Conservation (phyloP, 2,113 vertebrate species). For the Cacatua alba region DNA sequence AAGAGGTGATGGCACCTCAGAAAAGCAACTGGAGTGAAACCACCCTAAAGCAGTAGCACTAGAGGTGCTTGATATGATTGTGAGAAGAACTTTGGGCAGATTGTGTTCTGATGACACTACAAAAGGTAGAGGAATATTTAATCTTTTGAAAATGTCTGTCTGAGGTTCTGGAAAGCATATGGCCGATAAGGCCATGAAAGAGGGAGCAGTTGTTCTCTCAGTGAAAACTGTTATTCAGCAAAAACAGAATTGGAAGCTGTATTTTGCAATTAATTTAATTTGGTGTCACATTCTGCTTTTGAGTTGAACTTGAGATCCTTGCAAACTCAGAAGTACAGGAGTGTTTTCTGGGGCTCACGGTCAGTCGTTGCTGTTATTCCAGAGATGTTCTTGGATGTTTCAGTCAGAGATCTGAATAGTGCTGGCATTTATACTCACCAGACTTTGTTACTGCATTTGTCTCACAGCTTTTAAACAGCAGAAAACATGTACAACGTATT, state of each 20-base stretch:
- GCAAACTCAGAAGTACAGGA: not conserved
- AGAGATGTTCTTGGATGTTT: constrained; percentile 27
- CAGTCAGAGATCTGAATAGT: constrained; percentile 41
- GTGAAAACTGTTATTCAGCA: not conserved
- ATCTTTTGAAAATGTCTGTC: not conserved
- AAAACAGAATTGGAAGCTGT: not conserved
- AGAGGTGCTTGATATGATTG: not conserved
- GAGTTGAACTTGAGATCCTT: not conserved
- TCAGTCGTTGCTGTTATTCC: not conserved
- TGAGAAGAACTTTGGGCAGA: not conserved
- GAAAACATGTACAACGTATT: constrained; percentile 71
- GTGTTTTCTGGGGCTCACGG: not conserved
- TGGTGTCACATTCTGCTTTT: not conserved
- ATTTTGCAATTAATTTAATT: not conserved
- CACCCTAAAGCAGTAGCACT: not conserved
- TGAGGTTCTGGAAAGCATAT: not conserved
- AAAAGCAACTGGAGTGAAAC: rapidly evolving
- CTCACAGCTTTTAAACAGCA: constrained; percentile 75
- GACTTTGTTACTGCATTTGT: constrained; percentile 76
- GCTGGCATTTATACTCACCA: constrained; percentile 69
- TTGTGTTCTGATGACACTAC: not conserved
- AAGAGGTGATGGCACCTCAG: not conserved
- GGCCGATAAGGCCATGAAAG: not conserved
- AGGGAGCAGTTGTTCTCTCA: not conserved
- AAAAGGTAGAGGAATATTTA: not conserved